Evolutionary conservation across 2,888 invertebrate species (phyloP), one percentile per base, ranked within the genome.

Genomic region (Erebia aethiops): DNA sequence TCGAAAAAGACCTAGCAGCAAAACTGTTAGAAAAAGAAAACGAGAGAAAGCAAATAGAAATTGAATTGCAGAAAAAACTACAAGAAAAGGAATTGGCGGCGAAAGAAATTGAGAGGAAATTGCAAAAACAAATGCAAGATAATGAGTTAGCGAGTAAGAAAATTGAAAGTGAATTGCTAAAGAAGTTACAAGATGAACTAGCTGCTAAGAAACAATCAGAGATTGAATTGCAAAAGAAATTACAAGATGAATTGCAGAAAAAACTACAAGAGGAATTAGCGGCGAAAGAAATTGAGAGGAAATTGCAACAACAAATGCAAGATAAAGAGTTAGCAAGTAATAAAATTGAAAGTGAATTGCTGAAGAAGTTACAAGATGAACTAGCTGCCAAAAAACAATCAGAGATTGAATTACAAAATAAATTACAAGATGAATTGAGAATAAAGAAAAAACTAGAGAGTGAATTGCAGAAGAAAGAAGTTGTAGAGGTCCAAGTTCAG

Each of bases 401-500:
- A 16, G 74, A 76, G 57, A 71, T 57, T 54, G 74, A 77, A 51
- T 57, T 76, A 18, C 73, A 73, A 49, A 75, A 77, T 51, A 79
- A 73, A 63, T 68, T 74, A 10, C 67, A 68, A 35, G 77, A 78
- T 26, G 76, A 80, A 70, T 77, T 76, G 61, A 74, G 75, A 75
- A 78, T 78, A 75, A 76, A 69, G 54, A 77, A 75, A 16, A 70
- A 75, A 65, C 35, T 75, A 9, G 72, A 73, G 43, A 69, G 67
- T 51, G 76, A 75, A 72, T 74, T 76, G 68, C 77, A 78, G 71
- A 77, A 77, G 71, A 74, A 74, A 21, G 62, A 68, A 16, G 75
- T 73, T 68, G 77, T 72, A 66, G 71, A 74, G 61, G 76, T 65
- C 65, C 14, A 54, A 11, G 68, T 71, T 58, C 26, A 57, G 26